Conservation (phyloP, 2,888 invertebrate genomes). For the Pristionchus exspectatus region DNA sequence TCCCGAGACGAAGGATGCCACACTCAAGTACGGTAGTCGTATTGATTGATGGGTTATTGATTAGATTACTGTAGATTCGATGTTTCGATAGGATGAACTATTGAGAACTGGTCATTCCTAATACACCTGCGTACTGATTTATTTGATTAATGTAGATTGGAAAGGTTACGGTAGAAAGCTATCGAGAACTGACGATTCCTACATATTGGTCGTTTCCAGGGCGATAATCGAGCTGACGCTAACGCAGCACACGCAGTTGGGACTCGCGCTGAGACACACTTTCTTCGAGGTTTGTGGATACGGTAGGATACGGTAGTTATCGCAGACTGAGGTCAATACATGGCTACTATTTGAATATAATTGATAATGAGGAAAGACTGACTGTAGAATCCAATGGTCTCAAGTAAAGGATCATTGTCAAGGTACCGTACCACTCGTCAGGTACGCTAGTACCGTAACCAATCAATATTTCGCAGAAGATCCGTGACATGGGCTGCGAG, state of each 20-base stretch:
- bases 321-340: neutral
- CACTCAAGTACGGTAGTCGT: conserved; percentile 56
- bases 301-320: neutral
- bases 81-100: neutral
- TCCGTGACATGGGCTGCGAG: conserved; percentile 61
- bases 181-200: neutral
- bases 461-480: conserved; percentile 56
- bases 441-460: neutral
- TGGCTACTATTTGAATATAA: no score
- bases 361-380: neutral
- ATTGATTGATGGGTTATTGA: neutral
- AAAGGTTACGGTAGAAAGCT: neutral
- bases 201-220: conserved; percentile 29
- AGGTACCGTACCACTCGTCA: neutral
- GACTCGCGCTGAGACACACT: conserved; percentile 66
- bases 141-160: neutral
- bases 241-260: conserved; percentile 65
- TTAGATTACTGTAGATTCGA: neutral
- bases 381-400: neutral
- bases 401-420: neutral
- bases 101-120: no score
- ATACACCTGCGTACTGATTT: neutral
- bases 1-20: conserved; percentile 55
- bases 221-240: conserved; percentile 64
- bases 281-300: conserved; percentile 64